Evolutionary conservation across 2,113 vertebrate genomes (phyloP).

Genomic region (Hystrix brachyura): DNA sequence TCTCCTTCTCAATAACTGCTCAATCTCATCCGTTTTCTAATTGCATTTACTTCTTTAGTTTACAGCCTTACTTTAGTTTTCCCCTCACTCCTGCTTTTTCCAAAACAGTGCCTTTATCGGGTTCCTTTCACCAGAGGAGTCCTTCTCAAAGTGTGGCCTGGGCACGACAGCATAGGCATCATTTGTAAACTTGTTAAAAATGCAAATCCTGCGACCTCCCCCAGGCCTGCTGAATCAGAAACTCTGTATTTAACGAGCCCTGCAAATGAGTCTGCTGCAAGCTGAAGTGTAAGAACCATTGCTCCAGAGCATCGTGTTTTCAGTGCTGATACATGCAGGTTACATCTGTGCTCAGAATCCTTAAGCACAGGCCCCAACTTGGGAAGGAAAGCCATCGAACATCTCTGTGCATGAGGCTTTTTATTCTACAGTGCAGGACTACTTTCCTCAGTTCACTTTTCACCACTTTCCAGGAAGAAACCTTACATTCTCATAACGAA

Average conservation of each 20-base stretch:
- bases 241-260: not conserved
- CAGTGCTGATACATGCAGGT: not conserved
- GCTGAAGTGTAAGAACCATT: not conserved
- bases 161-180: not conserved
- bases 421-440: not conserved
- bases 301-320: not conserved
- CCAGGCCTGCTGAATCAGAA: not conserved
- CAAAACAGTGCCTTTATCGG: not conserved
- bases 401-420: not conserved
- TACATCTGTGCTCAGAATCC: not conserved
- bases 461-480: not conserved
- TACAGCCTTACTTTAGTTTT: not conserved
- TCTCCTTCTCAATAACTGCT: not conserved
- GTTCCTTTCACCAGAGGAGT: not conserved
- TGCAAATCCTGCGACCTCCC: not conserved
- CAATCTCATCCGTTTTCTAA: not conserved
- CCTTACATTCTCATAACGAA: not conserved
- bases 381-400: not conserved
- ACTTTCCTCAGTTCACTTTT: constrained; percentile 40
- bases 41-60: not conserved
- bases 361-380: not conserved
- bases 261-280: not conserved
- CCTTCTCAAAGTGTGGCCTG: not conserved
- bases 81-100: not conserved
- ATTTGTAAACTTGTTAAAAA: not conserved